Base-by-base conservation (phyloP, 2,113 vertebrate genomes). In the Pterophyllum scalare region DNA sequence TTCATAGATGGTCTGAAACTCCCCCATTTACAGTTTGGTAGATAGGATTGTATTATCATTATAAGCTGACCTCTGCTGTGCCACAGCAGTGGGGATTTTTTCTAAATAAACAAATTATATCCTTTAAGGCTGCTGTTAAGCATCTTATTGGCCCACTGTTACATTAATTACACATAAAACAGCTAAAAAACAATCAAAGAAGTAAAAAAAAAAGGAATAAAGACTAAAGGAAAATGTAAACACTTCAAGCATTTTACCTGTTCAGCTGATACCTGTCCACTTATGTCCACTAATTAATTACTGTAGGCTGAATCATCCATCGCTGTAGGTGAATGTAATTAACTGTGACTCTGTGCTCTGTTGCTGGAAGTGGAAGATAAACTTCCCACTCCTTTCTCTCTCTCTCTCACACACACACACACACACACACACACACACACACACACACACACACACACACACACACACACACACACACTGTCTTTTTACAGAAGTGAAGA, bases 321-420 rank as follows among this genome's bases (percentile, higher is more conserved):
- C 3, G 43, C 10, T 70, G 11, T 31, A 52, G 24, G 65, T 52
- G 65, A 52, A 72, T 28, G 26, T 9, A 52, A 52, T 72, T 72
- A 72, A n/a, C 28, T 72, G 6, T 19, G 24, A 49, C 24, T n/a
- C 20, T 3, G 9, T 70, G 24, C 28, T 52, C 15, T 70, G 43
- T 20, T 52, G 24, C 65, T 49, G 65, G 65, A 52, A 26, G 65
- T 20, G 43, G 43, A 31, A 72, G 65, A 72, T 72, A 72, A 72
- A 72, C 65, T 52, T 43, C 26, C 65, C 65, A 52, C 65, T 70
- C 22, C 0, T 70, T 28, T 70, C 65, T 72, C 11, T 72, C 43
- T 52, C 43, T 35, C 35, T 35, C 7, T 35, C 28, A 28, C 28
- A 28, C 28, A 28, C 28, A 28, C 28, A 28, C 28, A 28, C 28